Conservation (phyloP, 2,797 vertebrate genomes). For the Simalia tracyae region DNA sequence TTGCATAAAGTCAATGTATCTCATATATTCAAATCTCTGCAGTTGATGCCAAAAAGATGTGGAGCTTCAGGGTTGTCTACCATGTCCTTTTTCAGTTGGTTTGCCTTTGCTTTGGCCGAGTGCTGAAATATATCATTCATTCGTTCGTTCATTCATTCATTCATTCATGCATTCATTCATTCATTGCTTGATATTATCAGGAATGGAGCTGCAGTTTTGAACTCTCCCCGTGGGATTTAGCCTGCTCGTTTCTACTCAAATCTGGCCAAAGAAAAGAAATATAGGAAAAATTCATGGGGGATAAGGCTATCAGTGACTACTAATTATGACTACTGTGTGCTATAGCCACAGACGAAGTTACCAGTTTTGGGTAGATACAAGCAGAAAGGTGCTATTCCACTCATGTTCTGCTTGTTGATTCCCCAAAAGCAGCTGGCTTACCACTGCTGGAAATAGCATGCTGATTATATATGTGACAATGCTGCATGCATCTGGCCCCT, state of each 20-base stretch:
- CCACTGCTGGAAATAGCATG: neutral
- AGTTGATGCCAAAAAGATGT: neutral
- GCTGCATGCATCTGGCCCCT: neutral
- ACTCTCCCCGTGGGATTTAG: neutral
- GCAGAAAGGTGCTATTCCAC: neutral
- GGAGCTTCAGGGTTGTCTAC: neutral
- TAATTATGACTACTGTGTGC: neutral
- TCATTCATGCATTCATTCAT: too few species aligned
- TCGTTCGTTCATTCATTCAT: neutral
- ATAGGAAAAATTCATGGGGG: neutral
- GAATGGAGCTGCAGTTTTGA: neutral
- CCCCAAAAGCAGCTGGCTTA: neutral
- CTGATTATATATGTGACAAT: neutral
- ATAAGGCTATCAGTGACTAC: neutral
- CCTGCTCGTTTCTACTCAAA: neutral
- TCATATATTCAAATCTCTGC: neutral
- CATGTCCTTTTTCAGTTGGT: neutral
- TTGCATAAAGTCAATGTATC: neutral
- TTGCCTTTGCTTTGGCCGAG: neutral
- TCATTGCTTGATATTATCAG: neutral
- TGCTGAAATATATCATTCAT: neutral
- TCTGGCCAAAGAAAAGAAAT: neutral
- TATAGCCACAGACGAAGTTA: neutral
- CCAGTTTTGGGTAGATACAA: neutral
- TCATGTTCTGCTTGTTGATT: neutral